Percentiles rank a stretch among this genome's conserved stretches.
These are phyloP conservation scores for Hetaerina titia DNA, from an alignment of 2,888 invertebrate species.

Conservation along the genomic window DNA sequence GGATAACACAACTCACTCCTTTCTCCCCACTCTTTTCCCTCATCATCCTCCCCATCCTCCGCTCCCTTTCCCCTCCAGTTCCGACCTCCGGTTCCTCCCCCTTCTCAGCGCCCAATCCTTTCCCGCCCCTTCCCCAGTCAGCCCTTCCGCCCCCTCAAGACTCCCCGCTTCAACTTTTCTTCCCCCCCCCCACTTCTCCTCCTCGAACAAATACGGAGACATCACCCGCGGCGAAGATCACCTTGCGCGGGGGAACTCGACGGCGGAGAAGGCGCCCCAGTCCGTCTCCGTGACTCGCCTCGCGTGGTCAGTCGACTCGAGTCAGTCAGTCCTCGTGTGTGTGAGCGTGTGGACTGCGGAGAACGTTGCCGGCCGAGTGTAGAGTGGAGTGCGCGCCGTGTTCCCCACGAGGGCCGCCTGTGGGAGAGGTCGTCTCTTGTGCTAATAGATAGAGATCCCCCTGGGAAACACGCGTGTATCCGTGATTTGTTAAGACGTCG, in stretches of 20 bases:
- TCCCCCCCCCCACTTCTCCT: no score
- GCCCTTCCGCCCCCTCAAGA: neutral
- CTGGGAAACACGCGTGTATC: no score
- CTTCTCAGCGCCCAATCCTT: neutral
- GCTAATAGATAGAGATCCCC: neutral
- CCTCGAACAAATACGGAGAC: constrained; percentile 1
- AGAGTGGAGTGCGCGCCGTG: neutral
- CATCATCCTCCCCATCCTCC: neutral
- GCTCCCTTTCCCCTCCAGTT: neutral
- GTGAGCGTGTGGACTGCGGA: neutral
- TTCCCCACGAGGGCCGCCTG: neutral
- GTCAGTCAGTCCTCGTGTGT: neutral
- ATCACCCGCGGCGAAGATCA: constrained; percentile 35
- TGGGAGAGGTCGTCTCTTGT: neutral
- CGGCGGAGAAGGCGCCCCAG: neutral
- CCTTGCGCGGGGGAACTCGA: neutral
- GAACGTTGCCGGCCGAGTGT: neutral
- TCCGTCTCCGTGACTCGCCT: neutral
- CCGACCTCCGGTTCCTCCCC: constrained; percentile 32
- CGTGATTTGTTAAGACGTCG: no score
- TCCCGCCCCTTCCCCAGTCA: neutral
- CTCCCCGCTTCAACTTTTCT: neutral
- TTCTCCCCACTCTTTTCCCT: neutral
- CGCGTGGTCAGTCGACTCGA: neutral
- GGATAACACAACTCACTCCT: neutral